phyloP scores from a whole-genome alignment of 2,888 invertebrate species.

The Epsilonema sp. region DNA sequence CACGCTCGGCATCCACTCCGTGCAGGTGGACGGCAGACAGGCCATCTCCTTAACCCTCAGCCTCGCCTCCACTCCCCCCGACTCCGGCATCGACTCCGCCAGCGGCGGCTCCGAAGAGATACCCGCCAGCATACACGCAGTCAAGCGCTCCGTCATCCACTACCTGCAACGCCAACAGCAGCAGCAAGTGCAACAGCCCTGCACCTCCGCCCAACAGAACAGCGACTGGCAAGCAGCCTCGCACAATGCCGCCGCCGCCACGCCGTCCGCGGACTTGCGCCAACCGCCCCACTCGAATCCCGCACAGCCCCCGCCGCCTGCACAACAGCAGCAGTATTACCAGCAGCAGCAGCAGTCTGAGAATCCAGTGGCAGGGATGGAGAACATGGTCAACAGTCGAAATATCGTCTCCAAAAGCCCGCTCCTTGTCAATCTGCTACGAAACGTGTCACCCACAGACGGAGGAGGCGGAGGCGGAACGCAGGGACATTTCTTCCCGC shows the following conservation, averaged over 20 bases:
- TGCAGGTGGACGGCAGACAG: constrained; percentile 51
- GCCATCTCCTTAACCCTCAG: not conserved
- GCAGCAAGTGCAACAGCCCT: not conserved
- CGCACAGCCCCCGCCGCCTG: not conserved
- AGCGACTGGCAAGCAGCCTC: not conserved
- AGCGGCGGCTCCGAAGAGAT: not conserved
- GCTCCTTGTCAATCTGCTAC: no score
- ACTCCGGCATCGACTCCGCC: not conserved
- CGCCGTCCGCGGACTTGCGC: not conserved
- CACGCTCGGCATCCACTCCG: constrained; percentile 76
- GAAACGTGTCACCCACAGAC: no score
- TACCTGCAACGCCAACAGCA: not conserved
- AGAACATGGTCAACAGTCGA: no score
- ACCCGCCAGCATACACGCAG: not conserved
- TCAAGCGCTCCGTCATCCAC: not conserved
- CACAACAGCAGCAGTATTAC: not conserved
- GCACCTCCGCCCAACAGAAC: not conserved
- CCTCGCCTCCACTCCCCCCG: no score
- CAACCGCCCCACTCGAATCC: not conserved
- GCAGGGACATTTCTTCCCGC: no score
- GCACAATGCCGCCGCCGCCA: not conserved
- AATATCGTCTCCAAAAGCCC: no score
- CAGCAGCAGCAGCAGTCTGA: not conserved
- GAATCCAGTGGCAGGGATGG: no score
- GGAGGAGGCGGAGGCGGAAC: no score